Percentiles rank a stretch among this genome's conserved stretches.
Evolutionary conservation across 2,888 invertebrate species (phyloP).

Genomic region (Conomelus anceps): DNA sequence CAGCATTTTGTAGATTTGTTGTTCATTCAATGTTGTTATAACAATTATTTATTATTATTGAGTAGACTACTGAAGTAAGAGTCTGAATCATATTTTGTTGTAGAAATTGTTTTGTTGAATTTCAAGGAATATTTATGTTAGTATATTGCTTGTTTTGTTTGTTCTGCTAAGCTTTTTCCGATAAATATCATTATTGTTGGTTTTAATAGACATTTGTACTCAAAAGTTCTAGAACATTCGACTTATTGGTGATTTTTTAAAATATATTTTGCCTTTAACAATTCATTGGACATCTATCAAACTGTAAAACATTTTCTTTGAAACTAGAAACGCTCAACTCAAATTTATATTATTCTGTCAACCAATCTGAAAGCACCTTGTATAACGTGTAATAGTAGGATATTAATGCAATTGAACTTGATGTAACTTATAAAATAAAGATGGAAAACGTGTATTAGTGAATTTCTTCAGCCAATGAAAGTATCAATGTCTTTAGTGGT

Average conservation of each 20-base stretch:
- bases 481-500: background rate
- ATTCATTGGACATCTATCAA: too few species aligned
- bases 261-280: too few species aligned
- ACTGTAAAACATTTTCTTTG: too few species aligned
- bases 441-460: too few species aligned
- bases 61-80: background rate
- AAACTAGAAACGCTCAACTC: too few species aligned
- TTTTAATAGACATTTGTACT: background rate
- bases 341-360: too few species aligned
- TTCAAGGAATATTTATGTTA: background rate
- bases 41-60: background rate
- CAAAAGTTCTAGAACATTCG: too few species aligned
- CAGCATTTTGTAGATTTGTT: background rate
- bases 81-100: background rate
- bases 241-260: too few species aligned
- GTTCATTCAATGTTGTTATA: background rate
- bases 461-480: background rate
- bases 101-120: background rate
- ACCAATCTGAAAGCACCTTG: too few species aligned
- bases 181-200: background rate
- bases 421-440: background rate
- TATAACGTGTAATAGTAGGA: background rate
- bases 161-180: background rate
- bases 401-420: background rate
- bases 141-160: background rate